These are phyloP conservation scores for Apotomis capreana DNA, from an alignment of 2,888 invertebrate species.

Conservation along the genomic window DNA sequence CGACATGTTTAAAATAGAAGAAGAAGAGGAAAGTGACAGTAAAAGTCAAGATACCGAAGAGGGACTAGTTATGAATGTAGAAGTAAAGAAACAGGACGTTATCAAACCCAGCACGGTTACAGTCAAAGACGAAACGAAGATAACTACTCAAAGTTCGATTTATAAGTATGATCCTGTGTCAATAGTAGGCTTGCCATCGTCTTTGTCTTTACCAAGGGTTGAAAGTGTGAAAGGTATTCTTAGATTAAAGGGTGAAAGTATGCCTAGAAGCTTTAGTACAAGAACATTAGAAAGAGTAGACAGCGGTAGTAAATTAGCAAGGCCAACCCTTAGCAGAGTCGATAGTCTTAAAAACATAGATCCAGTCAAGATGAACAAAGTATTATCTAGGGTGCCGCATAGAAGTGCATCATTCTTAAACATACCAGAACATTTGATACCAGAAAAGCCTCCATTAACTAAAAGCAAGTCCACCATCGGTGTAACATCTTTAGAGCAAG, in stretches of 20 bases:
- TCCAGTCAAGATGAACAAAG: slow-evolving; percentile 71
- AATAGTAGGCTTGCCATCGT: slow-evolving; percentile 64
- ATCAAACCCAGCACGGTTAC: slow-evolving; percentile 76
- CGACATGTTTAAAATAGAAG: slow-evolving; percentile 79
- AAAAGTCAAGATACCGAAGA: slow-evolving; percentile 72
- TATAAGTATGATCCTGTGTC: slow-evolving; percentile 75
- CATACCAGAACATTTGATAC: slow-evolving; percentile 72
- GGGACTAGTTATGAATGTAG: slow-evolving; percentile 74
- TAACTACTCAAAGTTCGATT: slow-evolving; percentile 69
- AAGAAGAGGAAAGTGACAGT: slow-evolving; percentile 75
- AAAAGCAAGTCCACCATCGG: slow-evolving; percentile 78
- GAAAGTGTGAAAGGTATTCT: slow-evolving; percentile 77
- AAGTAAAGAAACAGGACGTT: slow-evolving; percentile 72
- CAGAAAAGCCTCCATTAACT: slow-evolving; percentile 70
- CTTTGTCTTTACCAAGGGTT: slow-evolving; percentile 67
- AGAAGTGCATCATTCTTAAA: slow-evolving; percentile 79
- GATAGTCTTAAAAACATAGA: slow-evolving; percentile 77
- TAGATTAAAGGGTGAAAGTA: slow-evolving; percentile 56
- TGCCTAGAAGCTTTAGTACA: slow-evolving; percentile 71
- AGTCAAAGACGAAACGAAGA: slow-evolving; percentile 74
- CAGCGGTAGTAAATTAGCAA: slow-evolving; percentile 59
- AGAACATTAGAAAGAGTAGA: slow-evolving; percentile 70
- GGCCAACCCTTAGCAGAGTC: slow-evolving; percentile 67
- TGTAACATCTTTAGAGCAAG: slow-evolving; percentile 60
- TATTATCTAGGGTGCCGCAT: slow-evolving; percentile 73